Percentiles rank a stretch among this genome's conserved stretches.
Evolutionary conservation across 2,113 vertebrate species (phyloP).

Genomic region (Hippopotamus amphibius): DNA sequence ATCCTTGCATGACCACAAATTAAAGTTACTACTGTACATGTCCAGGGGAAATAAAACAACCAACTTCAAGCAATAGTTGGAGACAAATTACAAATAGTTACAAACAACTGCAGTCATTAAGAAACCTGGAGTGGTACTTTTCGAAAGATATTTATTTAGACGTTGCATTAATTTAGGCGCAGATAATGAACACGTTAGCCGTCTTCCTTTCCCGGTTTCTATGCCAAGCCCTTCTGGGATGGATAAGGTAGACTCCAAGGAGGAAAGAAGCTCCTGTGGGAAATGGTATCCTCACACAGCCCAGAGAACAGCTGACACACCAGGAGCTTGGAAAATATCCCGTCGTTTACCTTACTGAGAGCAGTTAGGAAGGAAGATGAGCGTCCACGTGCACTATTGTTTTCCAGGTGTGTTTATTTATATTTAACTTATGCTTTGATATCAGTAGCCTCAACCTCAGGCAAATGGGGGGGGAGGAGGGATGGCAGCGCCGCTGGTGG

Average conservation of each 20-base stretch:
- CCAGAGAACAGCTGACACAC: conserved; percentile 61
- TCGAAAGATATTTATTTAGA: background rate
- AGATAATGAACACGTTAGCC: background rate
- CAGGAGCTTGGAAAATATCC: conserved; percentile 59
- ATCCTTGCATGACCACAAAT: background rate
- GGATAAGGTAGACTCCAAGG: background rate
- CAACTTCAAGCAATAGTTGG: background rate
- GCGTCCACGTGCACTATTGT: conserved; percentile 71
- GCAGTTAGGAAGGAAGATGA: background rate
- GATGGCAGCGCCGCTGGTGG: conserved; percentile 43
- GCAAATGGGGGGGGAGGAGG: background rate
- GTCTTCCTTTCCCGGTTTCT: background rate
- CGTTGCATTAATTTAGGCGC: background rate
- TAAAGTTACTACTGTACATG: background rate
- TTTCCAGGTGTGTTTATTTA: conserved; percentile 61
- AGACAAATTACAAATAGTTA: conserved; percentile 7
- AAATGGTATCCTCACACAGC: conserved; percentile 62
- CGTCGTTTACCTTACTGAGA: background rate
- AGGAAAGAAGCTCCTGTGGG: background rate
- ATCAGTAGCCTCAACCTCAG: background rate
- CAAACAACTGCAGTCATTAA: background rate
- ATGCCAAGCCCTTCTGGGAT: background rate
- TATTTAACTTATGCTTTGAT: conserved; percentile 38
- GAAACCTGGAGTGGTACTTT: background rate
- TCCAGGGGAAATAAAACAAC: conserved; percentile 24